phyloP scores from a whole-genome alignment of 2,113 vertebrate genomes.

The Delphinapterus leucas region DNA sequence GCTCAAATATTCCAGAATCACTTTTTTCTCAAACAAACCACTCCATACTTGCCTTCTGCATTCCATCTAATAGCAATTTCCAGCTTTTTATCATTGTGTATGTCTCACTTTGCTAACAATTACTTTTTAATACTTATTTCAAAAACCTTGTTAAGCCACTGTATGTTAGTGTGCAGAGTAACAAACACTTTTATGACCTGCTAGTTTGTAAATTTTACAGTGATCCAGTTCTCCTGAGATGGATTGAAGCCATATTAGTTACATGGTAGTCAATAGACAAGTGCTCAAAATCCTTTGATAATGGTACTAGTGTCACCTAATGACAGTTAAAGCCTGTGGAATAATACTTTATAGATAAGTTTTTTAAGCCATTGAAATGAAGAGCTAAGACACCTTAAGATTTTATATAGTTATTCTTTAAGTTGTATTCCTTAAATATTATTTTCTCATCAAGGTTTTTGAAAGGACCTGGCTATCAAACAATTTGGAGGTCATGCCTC shows the following conservation, averaged over 20 bases:
- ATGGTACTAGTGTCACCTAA: background rate
- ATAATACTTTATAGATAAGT: background rate
- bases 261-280: background rate
- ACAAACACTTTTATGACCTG: background rate
- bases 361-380: background rate
- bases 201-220: background rate
- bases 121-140: background rate
- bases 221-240: background rate
- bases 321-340: background rate
- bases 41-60: background rate
- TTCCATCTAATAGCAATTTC: background rate
- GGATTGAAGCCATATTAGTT: background rate
- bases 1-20: background rate
- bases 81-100: background rate
- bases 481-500: background rate
- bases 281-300: background rate
- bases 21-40: background rate
- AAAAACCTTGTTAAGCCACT: background rate
- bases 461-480: background rate
- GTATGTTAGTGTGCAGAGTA: background rate
- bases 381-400: background rate
- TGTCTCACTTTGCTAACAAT: background rate
- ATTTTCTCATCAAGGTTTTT: slow-evolving; percentile 9
- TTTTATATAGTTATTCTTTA: background rate
- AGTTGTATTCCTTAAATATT: background rate